These are phyloP conservation scores for Phalacrocorax brasilianus DNA, from an alignment of 2,113 vertebrate genomes.

Conservation along the genomic window DNA sequence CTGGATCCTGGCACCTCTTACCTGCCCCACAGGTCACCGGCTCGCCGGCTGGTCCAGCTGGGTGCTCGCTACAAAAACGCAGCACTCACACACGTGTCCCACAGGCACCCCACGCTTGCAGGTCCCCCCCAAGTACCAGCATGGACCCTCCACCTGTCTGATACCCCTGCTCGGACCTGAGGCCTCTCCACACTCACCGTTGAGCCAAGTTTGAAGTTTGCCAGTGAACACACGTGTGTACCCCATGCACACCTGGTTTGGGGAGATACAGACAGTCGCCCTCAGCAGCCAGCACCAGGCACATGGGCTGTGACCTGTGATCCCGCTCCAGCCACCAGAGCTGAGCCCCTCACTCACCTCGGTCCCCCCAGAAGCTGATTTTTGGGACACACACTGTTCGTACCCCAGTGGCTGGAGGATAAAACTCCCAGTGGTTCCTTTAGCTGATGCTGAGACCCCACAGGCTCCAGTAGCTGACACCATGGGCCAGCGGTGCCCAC, in stretches of 20 bases:
- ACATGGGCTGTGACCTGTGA: fast-evolving
- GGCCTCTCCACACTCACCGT: neutral
- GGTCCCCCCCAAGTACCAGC: neutral
- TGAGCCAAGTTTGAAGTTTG: neutral
- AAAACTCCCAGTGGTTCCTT: neutral
- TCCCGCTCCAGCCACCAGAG: neutral
- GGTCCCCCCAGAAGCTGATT: neutral
- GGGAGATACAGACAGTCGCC: neutral
- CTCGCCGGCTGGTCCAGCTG: neutral
- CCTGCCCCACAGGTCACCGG: fast-evolving
- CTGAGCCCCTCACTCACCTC: neutral
- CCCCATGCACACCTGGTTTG: fast-evolving
- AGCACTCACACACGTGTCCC: fast-evolving
- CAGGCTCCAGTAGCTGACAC: neutral
- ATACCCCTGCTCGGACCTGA: fast-evolving
- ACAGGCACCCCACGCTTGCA: fast-evolving
- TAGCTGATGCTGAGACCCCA: neutral
- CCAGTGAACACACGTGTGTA: fast-evolving
- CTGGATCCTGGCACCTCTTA: fast-evolving
- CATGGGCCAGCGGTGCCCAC: neutral
- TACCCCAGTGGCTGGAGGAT: neutral
- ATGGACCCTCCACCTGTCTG: neutral
- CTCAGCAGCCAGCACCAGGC: neutral
- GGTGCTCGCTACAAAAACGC: fast-evolving
- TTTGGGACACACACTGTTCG: fast-evolving